Conservation (phyloP, 2,797 vertebrate species). For the Malurus leucopterus region DNA sequence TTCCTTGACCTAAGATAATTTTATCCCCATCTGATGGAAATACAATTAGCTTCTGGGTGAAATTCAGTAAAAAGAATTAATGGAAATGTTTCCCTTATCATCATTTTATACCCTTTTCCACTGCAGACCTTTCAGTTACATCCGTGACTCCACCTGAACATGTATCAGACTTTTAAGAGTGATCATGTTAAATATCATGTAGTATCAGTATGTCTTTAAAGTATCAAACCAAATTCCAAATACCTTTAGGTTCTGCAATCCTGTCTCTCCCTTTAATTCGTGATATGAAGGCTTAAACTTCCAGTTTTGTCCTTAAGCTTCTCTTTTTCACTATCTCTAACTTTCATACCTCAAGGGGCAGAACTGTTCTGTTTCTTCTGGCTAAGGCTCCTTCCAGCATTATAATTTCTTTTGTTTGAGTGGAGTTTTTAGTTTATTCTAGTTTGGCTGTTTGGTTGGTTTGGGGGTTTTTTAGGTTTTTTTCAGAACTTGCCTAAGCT, state of each 20-base stretch:
- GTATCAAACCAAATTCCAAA: neutral
- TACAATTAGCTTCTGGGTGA: neutral
- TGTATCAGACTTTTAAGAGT: neutral
- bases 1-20: neutral
- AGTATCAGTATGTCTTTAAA: neutral
- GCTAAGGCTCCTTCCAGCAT: neutral
- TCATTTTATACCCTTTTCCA: neutral
- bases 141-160: neutral
- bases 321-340: neutral
- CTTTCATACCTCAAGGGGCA: neutral
- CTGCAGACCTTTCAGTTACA: neutral
- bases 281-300: neutral
- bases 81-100: neutral
- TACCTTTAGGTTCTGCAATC: neutral
- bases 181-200: neutral
- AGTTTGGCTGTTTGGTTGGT: neutral
- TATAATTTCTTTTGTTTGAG: neutral
- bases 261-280: neutral
- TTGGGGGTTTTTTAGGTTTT: accelerated
- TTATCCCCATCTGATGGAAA: neutral
- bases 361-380: neutral
- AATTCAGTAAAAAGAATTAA: neutral
- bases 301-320: neutral
- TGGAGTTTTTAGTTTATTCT: neutral
- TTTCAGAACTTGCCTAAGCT: neutral